A percentile compares a stretch with the other conserved stretches of the same genome.
Conservation (phyloP, 2,113 vertebrate species). For the Eidolon helvum region DNA sequence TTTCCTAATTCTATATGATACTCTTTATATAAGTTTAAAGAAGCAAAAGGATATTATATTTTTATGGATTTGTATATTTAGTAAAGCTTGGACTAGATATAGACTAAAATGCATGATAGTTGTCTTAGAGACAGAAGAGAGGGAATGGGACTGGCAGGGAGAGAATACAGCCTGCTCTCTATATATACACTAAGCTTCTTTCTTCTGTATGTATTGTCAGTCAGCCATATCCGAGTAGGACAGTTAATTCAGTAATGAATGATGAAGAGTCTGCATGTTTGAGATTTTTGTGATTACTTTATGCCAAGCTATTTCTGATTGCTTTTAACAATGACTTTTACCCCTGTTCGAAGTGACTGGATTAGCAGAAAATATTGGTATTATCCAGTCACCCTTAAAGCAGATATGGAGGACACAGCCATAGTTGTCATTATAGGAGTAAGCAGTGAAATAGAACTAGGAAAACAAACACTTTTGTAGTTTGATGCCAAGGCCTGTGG, state of each 20-base stretch:
- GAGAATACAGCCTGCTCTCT: neutral
- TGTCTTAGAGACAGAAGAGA: neutral
- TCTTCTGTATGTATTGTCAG: neutral
- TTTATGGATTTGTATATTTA: conserved; percentile 30
- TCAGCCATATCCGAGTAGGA: neutral
- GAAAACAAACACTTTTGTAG: neutral
- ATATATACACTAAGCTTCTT: neutral
- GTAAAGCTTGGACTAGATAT: neutral
- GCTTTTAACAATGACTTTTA: conserved; percentile 26
- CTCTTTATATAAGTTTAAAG: conserved; percentile 10
- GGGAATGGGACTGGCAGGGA: neutral
- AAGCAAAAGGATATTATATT: neutral
- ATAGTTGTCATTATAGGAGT: neutral
- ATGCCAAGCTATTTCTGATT: neutral
- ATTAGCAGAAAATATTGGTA: neutral
- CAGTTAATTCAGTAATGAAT: neutral
- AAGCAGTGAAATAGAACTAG: neutral
- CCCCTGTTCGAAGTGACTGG: neutral
- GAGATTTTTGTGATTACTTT: neutral
- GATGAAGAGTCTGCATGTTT: neutral
- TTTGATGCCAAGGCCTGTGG: neutral
- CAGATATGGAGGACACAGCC: neutral
- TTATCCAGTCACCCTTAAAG: neutral
- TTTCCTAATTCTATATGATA: neutral
- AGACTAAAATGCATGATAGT: neutral